phyloP scores from a whole-genome alignment of 2,113 vertebrate species.

The Tachysurus vachellii region DNA sequence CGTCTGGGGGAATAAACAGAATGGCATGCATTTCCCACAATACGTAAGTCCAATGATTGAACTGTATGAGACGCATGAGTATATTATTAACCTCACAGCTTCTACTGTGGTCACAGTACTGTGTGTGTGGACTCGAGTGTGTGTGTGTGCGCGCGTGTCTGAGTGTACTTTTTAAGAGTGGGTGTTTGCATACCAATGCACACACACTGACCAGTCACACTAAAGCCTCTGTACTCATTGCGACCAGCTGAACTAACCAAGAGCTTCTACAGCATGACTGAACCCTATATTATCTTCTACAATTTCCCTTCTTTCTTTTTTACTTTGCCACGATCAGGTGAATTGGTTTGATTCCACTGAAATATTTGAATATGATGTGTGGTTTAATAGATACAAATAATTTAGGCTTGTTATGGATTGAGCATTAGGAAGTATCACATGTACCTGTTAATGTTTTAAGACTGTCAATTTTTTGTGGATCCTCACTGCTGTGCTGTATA shows the following conservation, averaged over 20 bases:
- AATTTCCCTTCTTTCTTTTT: background rate
- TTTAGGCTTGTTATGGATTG: background rate
- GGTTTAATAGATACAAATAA: background rate
- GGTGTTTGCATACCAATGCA: conserved; percentile 22
- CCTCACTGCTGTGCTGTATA: background rate
- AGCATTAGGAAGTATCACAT: background rate
- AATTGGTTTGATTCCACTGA: conserved; percentile 17
- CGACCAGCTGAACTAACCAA: conserved; percentile 52
- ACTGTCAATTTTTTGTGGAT: background rate
- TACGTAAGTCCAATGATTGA: conserved; percentile 86
- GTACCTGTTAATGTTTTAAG: too few species aligned
- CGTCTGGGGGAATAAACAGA: conserved; percentile 80
- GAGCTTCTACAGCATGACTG: conserved; percentile 49
- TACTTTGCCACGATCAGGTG: conserved; percentile 5
- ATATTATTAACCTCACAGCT: conserved; percentile 79
- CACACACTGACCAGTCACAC: conserved; percentile 32
- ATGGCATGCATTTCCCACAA: conserved; percentile 92
- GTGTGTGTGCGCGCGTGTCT: background rate
- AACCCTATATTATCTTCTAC: conserved; percentile 3
- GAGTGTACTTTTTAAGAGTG: background rate
- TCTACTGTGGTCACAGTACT: conserved; percentile 61
- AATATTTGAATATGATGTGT: conserved; percentile 3
- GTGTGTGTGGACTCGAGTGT: background rate
- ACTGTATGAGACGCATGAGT: conserved; percentile 80
- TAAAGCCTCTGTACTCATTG: conserved; percentile 33